Base-by-base conservation (phyloP, 2,113 vertebrate genomes). In the Patagioenas fasciata region DNA sequence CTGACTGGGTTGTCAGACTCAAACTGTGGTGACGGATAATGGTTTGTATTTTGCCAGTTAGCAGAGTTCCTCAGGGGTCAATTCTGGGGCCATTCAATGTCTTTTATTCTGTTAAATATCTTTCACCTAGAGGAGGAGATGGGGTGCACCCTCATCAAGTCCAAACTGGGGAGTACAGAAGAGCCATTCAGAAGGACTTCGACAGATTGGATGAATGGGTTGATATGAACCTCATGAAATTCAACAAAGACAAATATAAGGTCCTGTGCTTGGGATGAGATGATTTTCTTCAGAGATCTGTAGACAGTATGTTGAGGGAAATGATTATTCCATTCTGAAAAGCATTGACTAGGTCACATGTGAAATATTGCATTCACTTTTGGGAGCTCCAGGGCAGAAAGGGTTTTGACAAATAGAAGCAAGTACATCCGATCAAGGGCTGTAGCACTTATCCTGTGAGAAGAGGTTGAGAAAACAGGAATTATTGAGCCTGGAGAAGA, bases 81-180 rank as follows among this genome's bases (percentile, higher is more conserved):
- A 0, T 54, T 51, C 17, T 50, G 25, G 1, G 3, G 40, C 10
- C 0, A 0, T 48, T 72, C 34, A 56, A 13, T 34, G 29, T n/a
- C 11, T 92, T 85, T 74, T 58, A 31, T 44, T 50, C 28, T 75
- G 6, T 26, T 82, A 17, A 58, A 17, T n/a, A n/a, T 15, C 32
- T 75, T 64, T 51, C 79, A 71, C 12, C 14, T 58, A 38, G 34
- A 79, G 50, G 44, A 82, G 32, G 21, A 77, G 6, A 32, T 26
- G 15, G 5, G 5, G 2, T 71, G 61, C 13, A 58, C 5, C 19
- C 15, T 79, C 5, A 62, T 67, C 15, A 66, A 34, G 12, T 34
- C 32, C 32, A 47, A 47, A 42, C n/a, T 58, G 31, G 2, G 5
- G 9, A 6, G 6, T 56, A 34, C 10, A 26, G 8, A 71, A 34